phyloP scores from a whole-genome alignment of 2,797 vertebrate genomes.

The Urosaurus nigricauda region DNA sequence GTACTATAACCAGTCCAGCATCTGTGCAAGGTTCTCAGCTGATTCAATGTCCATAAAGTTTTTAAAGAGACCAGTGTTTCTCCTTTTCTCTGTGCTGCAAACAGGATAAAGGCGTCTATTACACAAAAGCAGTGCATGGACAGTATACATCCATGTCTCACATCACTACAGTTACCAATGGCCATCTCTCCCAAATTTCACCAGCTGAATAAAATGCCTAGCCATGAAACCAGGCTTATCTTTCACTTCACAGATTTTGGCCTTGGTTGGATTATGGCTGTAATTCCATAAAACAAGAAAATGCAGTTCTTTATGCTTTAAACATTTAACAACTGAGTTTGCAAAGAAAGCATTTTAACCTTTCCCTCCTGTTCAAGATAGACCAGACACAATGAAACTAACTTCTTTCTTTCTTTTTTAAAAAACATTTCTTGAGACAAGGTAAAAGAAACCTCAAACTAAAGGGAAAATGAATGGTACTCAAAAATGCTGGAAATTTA shows the following conservation, averaged over 20 bases:
- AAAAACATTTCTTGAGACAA: background rate
- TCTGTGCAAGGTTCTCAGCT: constrained; percentile 29
- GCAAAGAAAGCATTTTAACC: background rate
- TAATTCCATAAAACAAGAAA: background rate
- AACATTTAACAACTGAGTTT: background rate
- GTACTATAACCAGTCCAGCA: constrained; percentile 33
- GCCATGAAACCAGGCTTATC: background rate
- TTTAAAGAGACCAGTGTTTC: constrained; percentile 80
- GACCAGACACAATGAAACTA: background rate
- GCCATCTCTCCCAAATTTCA: constrained; percentile 1
- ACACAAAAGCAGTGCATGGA: constrained; percentile 24
- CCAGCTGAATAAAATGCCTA: background rate
- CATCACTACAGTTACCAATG: background rate
- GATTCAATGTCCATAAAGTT: constrained; percentile 49
- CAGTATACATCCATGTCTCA: background rate
- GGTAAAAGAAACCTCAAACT: background rate
- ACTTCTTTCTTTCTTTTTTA: background rate
- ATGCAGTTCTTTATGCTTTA: background rate
- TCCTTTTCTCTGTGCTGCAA: constrained; percentile 84
- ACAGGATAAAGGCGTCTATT: constrained; percentile 54
- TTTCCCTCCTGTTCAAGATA: background rate
- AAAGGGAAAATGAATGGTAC: background rate
- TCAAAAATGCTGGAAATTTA: background rate
- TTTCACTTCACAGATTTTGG: background rate
- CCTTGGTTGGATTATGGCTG: background rate